A percentile compares a stretch with the other conserved stretches of the same genome.
Evolutionary conservation across 2,888 invertebrate genomes (phyloP).

Genomic region (Allacma fusca): DNA sequence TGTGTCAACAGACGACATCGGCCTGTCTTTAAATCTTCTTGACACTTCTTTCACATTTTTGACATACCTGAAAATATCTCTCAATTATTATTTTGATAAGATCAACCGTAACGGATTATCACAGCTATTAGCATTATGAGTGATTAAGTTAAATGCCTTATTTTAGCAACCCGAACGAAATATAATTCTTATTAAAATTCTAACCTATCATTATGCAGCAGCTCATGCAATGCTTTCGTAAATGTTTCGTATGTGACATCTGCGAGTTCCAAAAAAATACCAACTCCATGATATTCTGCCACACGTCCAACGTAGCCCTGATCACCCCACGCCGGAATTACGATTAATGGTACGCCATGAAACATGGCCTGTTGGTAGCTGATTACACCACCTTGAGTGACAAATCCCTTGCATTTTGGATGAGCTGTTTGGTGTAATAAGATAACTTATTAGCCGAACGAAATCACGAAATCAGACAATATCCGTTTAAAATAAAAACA

Average conservation of each 20-base stretch:
- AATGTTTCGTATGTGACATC: constrained; percentile 65
- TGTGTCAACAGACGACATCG: neutral
- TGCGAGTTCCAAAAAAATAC: constrained; percentile 65
- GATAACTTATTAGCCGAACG: no score
- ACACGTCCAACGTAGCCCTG: constrained; percentile 70
- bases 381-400: neutral
- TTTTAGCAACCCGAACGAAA: no score
- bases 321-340: neutral
- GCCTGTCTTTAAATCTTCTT: neutral
- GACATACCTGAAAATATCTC: neutral
- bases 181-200: no score
- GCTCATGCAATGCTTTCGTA: constrained; percentile 30
- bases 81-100: no score
- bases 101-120: no score
- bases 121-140: no score
- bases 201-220: constrained; percentile 35
- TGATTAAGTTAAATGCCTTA: no score
- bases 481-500: no score
- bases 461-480: no score
- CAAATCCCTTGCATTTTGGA: constrained; percentile 67
- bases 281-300: constrained; percentile 68
- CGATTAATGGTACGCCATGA: constrained; percentile 9
- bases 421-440: constrained; percentile 70
- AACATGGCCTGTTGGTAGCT: constrained; percentile 8
- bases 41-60: neutral